Conservation (phyloP, 2,113 vertebrate genomes). For the Propithecus coquereli region DNA sequence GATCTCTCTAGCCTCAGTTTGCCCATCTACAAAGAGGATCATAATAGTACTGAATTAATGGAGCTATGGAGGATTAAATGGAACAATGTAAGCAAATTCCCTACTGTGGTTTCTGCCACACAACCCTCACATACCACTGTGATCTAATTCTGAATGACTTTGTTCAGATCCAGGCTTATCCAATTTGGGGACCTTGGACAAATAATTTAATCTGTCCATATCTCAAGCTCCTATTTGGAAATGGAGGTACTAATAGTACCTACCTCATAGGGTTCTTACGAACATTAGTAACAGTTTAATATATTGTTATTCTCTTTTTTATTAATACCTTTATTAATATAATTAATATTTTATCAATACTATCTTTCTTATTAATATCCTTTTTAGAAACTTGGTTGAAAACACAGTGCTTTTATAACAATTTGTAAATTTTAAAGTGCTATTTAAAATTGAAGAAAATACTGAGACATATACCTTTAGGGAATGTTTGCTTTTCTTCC, state of each 20-base stretch:
- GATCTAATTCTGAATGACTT: conserved; percentile 26
- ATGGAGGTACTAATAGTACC: conserved; percentile 8
- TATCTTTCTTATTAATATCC: background rate
- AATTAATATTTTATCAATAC: background rate
- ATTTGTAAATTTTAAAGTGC: background rate
- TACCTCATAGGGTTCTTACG: background rate
- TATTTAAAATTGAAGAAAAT: conserved; percentile 23
- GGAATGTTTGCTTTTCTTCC: conserved; percentile 12
- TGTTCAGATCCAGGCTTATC: conserved; percentile 25
- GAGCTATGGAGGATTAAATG: background rate
- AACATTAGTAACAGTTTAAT: background rate
- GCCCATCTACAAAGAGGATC: background rate
- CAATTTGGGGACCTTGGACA: background rate
- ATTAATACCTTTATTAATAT: background rate
- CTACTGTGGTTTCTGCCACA: background rate
- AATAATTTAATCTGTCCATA: background rate
- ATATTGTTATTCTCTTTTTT: background rate
- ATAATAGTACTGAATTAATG: background rate
- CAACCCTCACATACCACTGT: background rate
- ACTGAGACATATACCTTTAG: background rate
- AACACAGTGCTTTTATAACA: background rate
- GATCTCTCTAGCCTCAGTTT: background rate
- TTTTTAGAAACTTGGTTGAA: background rate
- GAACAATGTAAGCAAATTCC: background rate
- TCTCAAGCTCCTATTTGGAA: conserved; percentile 9